A percentile compares a stretch with the other conserved stretches of the same genome.
phyloP scores from a whole-genome alignment of 2,888 invertebrate species.

The Lithophane socia region DNA sequence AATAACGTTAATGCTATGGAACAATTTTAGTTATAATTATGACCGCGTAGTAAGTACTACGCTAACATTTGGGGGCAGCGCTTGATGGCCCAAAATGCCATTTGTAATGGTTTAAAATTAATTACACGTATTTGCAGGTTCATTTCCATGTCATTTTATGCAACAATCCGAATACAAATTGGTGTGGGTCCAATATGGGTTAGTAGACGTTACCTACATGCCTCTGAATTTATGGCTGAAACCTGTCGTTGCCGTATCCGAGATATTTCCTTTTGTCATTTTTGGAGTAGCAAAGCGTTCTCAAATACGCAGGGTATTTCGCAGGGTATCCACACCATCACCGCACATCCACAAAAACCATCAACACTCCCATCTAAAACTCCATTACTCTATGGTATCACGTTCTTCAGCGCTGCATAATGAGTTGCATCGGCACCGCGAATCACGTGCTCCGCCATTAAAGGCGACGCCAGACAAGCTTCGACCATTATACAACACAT shows the following conservation, averaged over 20 bases:
- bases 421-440: slow-evolving; percentile 75
- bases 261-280: not conserved
- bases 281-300: not conserved
- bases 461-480: slow-evolving; percentile 67
- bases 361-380: not conserved
- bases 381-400: slow-evolving; percentile 63
- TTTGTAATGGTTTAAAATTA: not conserved
- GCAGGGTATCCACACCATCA: not conserved
- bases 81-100: not conserved
- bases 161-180: not conserved
- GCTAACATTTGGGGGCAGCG: not conserved
- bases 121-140: not conserved
- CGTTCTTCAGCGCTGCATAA: slow-evolving; percentile 73
- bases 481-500: slow-evolving; percentile 67
- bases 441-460: slow-evolving; percentile 73
- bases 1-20: not conserved
- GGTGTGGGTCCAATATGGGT: not conserved
- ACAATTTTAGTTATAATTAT: no score
- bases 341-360: not conserved
- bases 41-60: not conserved
- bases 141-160: not conserved
- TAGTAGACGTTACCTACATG: not conserved
- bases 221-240: not conserved
- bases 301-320: not conserved
- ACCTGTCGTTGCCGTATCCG: not conserved